Evolutionary conservation across 2,888 invertebrate species (phyloP), one percentile per base, ranked within the genome.

Genomic region (Phorcus lineatus): DNA sequence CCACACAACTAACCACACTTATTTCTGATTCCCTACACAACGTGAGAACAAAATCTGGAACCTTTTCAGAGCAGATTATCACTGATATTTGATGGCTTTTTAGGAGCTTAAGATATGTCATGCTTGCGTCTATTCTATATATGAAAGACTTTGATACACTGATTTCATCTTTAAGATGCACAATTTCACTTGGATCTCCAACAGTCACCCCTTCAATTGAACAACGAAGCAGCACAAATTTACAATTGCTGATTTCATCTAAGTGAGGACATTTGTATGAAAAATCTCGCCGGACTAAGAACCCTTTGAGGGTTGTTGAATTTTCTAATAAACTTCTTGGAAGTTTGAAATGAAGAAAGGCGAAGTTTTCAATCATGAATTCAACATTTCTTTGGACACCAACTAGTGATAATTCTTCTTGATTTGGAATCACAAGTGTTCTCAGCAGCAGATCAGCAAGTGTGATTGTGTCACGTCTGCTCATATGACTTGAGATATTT

Each of bases 1-100:
- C 75, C 4, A 89, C 81, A 81, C 78, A 85, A 1, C 83, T 75
- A 24, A 89, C 74, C 7, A 90, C 82, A 78, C 83, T 82, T 47
- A 90, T 84, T 7, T 81, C 74, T 28, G 78, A 24, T 9, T 82
- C 70, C 31, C 80, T 76, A 22, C 88, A 87, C 0, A 87, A 76
- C 53, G 83, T 78, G n/a, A 85, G n/a, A 52, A 83, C 81, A 83
- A 83, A 87, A 9, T 83, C 80, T 3, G 89, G 87, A 13, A 88
- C 79, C 62, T 81, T 78, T 52, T 86, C 82, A 16, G 84, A 77
- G 36, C 85, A 84, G n/a, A 90, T 67, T 28, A 90, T 62, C 6
- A 85, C 22, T 16, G 79, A 57, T 16, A 86, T 79, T 28, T 79
- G 80, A 28, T 36, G 66, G 6, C 57, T 24, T 54, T 74, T 79